Evolutionary conservation across 2,113 vertebrate species (phyloP).

Genomic region (Tangachromis dhanisi): DNA sequence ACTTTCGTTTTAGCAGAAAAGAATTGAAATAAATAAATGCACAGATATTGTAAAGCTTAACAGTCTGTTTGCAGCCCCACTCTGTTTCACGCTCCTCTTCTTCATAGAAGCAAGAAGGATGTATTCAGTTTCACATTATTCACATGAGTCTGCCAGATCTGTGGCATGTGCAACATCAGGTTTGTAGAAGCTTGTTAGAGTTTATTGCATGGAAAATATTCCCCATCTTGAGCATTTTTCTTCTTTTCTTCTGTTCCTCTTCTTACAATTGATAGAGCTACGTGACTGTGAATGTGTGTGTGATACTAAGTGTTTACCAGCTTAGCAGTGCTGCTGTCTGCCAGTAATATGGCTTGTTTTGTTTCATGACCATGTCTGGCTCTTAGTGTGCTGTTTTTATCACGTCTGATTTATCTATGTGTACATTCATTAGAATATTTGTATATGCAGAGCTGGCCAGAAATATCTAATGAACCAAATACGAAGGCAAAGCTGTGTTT

Average conservation of each 20-base stretch:
- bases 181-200: slow-evolving; percentile 17
- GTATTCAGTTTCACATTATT: neutral
- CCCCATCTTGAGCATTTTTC: neutral
- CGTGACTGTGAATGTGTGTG: neutral
- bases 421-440: neutral
- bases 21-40: neutral
- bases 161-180: slow-evolving; percentile 31
- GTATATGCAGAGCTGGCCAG: slow-evolving; percentile 9
- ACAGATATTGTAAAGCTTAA: slow-evolving; percentile 28
- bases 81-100: neutral
- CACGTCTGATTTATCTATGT: neutral
- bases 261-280: neutral
- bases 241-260: neutral
- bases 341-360: slow-evolving; percentile 34
- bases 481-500: neutral
- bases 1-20: slow-evolving; percentile 7
- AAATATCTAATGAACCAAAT: neutral
- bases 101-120: neutral
- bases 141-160: neutral
- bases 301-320: neutral
- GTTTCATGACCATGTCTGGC: neutral
- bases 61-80: slow-evolving; percentile 45
- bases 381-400: neutral
- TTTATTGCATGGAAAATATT: slow-evolving; percentile 69
- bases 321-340: neutral